Conservation (phyloP, 2,113 vertebrate species). For the Chaetodon trifascialis region DNA sequence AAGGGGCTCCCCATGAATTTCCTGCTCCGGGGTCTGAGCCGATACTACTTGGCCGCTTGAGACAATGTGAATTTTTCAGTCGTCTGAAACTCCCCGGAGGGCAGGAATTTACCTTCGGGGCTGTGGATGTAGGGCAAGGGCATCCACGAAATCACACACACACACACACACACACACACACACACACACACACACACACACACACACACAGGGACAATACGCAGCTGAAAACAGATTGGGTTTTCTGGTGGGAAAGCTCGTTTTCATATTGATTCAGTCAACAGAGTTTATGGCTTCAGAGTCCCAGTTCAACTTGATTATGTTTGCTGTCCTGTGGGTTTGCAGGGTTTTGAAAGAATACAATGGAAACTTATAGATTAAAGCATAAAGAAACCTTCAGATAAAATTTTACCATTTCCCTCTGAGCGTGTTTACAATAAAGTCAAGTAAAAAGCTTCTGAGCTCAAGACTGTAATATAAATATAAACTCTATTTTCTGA, state of each 20-base stretch:
- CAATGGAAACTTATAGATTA: conserved; percentile 19
- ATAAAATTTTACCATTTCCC: conserved; percentile 10
- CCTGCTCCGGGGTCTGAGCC: conserved; percentile 66
- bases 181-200: not conserved
- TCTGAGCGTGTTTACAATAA: not conserved
- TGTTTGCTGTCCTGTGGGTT: not conserved
- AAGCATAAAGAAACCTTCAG: conserved; percentile 1
- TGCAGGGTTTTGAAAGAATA: conserved; percentile 19
- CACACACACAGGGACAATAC: conserved; percentile 10
- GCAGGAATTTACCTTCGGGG: conserved; percentile 64
- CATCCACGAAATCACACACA: conserved; percentile 1
- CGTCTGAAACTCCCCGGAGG: conserved; percentile 68
- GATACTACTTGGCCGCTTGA: conserved; percentile 55
- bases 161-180: conserved; percentile 17
- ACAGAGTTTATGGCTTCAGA: conserved; percentile 25
- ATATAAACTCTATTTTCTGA: conserved; percentile 2
- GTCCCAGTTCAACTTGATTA: conserved; percentile 36
- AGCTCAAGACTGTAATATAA: conserved; percentile 4
- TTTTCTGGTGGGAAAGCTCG: conserved; percentile 42
- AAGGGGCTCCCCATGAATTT: conserved; percentile 69
- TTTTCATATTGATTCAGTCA: conserved; percentile 55
- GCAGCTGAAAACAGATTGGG: conserved; percentile 25
- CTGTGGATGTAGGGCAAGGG: conserved; percentile 70
- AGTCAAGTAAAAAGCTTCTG: conserved; percentile 16
- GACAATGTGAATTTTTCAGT: conserved; percentile 73